A percentile compares a stretch with the other conserved stretches of the same genome.
Conservation (phyloP, 2,113 vertebrate species). For the Malurus alboscapulatus region DNA sequence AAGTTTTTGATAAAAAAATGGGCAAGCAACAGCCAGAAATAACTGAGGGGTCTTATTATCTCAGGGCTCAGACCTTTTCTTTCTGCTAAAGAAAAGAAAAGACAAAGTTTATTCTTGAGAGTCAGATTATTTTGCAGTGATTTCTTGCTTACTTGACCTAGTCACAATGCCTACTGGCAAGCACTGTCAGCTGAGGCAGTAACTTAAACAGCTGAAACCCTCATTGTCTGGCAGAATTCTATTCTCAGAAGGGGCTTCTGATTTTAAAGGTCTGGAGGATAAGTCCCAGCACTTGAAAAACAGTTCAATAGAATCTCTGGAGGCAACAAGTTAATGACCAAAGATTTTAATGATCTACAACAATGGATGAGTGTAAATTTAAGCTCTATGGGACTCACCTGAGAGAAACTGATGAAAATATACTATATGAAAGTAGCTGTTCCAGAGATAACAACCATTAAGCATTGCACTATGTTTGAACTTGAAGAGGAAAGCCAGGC, state of each 20-base stretch:
- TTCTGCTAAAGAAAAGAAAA: neutral
- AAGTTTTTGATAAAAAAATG: neutral
- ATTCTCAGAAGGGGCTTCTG: neutral
- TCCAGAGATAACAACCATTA: neutral
- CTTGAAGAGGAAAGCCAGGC: neutral
- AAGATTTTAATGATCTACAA: conserved; percentile 31
- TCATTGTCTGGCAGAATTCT: neutral
- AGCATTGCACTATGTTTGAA: neutral
- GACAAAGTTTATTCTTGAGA: neutral
- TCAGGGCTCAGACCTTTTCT: neutral
- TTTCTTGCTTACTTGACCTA: conserved; percentile 36
- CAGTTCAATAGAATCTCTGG: conserved; percentile 7
- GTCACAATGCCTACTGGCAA: conserved; percentile 24
- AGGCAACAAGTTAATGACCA: conserved; percentile 34
- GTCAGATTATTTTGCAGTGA: neutral
- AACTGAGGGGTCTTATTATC: neutral
- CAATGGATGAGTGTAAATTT: conserved; percentile 23
- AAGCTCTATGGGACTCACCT: neutral
- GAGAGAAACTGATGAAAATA: neutral
- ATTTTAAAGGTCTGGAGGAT: conserved; percentile 2
- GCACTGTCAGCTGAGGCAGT: neutral
- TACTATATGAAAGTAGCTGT: neutral
- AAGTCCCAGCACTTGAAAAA: conserved; percentile 23
- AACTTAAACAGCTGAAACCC: conserved; percentile 26
- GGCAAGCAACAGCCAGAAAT: neutral